Evolutionary conservation across 2,113 vertebrate species (phyloP).

Genomic region (Myrmecophaga tridactyla): DNA sequence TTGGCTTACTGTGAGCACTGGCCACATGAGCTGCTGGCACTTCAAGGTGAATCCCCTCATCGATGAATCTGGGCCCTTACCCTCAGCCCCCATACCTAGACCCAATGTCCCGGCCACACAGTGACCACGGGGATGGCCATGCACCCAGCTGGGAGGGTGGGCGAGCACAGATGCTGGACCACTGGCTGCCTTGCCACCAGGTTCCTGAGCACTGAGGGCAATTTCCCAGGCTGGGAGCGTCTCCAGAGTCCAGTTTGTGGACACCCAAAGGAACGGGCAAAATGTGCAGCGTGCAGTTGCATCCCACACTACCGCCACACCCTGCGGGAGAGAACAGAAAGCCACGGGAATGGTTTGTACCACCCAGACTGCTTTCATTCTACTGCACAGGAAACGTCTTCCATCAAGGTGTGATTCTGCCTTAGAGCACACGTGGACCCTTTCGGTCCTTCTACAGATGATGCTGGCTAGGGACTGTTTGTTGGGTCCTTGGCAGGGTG

Average conservation of each 20-base stretch:
- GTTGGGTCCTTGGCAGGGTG: fast-evolving
- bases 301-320: fast-evolving
- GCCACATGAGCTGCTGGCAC: fast-evolving
- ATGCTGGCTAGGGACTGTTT: fast-evolving
- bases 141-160: fast-evolving
- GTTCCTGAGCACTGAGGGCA: fast-evolving
- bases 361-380: neutral
- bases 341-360: neutral
- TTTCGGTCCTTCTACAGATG: fast-evolving
- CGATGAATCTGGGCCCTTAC: neutral
- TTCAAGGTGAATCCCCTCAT: neutral
- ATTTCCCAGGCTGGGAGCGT: neutral
- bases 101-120: fast-evolving
- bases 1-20: fast-evolving
- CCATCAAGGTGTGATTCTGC: fast-evolving
- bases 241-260: neutral
- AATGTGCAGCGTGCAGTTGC: neutral
- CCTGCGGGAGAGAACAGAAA: neutral
- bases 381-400: neutral
- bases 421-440: neutral
- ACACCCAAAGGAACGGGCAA: neutral
- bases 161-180: neutral
- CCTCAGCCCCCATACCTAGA: neutral
- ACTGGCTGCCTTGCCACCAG: neutral
- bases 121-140: neutral